Evolutionary conservation across 1,140 invertebrate species (phyloP), one percentile per base, ranked within the genome.

Genomic region (Oryzaephilus surinamensis): DNA sequence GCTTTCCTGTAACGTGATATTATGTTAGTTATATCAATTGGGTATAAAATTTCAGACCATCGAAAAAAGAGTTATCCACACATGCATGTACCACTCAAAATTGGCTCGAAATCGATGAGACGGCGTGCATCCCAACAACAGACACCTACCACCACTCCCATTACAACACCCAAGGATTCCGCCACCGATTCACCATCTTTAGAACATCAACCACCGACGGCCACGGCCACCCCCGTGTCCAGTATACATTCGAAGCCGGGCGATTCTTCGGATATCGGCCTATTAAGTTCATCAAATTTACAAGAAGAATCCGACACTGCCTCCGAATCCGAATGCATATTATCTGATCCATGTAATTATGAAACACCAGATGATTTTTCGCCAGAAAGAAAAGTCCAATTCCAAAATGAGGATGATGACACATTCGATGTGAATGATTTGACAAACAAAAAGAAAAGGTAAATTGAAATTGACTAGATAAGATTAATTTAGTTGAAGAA

Each of bases 61-160:
- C 63, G 76, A 14, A 71, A 76, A 51, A 70, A 68, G 53, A 77
- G 72, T 49, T 79, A 78, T 48, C 76, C 73, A 3, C 76, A 78
- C 55, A 72, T 72, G 37, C 74, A 79, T 50, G 71, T 70, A 48
- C 76, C 76, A 10, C 49, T 79, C 46, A 77, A 76, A 52, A 62
- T 66, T 29, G 45, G 60, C 30, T 49, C 63, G 41, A 59, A 60
- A 24, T 57, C 55, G 35, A 58, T 61, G 54, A 62, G 54, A 49
- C 54, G 62, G 19, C 52, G 57, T 16, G 38, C 46, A 13, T 56
- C 47, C 5, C 50, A 48, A 13, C 48, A 53, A 35, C 29, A 28
- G 16, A 38, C 41, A 27, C 39, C 40, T 16, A 21, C 34, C 38
- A 10, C 32, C 30, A 16, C 50, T 31, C 42, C 45, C 0, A 32